These are phyloP conservation scores for Cheumatopsyche charites DNA, from an alignment of 1,140 invertebrate genomes.

Conservation along the genomic window DNA sequence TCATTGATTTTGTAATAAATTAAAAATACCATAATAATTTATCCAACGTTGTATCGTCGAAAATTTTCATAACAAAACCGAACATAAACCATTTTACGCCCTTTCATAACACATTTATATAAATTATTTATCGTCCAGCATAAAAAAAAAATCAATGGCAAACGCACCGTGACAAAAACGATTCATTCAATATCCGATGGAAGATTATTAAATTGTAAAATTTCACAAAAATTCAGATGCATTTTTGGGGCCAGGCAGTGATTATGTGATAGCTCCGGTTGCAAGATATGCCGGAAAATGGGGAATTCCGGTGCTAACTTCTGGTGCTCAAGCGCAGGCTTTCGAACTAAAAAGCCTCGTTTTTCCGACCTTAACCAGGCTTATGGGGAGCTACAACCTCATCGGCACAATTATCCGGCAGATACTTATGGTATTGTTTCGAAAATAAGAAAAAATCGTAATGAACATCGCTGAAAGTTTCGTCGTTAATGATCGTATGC, in stretches of 20 bases:
- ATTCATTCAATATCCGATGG: too few relatives aligned
- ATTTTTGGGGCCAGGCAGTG: conserved; percentile 89
- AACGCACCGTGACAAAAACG: too few relatives aligned
- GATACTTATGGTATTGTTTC: conserved; percentile 61
- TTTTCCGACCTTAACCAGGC: conserved; percentile 81
- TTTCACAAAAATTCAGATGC: conserved; percentile 67
- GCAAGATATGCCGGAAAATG: conserved; percentile 86
- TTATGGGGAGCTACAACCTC: conserved; percentile 83
- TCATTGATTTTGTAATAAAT: too few relatives aligned
- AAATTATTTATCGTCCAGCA: too few relatives aligned
- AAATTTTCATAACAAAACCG: too few relatives aligned
- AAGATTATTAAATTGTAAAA: too few relatives aligned
- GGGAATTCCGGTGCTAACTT: conserved; percentile 85
- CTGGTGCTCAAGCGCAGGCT: conserved; percentile 81
- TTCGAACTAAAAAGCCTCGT: conserved; percentile 72
- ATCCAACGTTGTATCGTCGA: too few relatives aligned
- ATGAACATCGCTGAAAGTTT: background rate
- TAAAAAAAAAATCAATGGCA: too few relatives aligned
- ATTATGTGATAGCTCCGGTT: conserved; percentile 90
- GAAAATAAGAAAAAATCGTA: background rate
- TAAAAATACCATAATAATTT: too few relatives aligned
- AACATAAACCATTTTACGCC: too few relatives aligned
- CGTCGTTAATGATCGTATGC: background rate
- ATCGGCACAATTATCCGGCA: conserved; percentile 73
- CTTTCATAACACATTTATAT: too few relatives aligned